These are phyloP conservation scores for Falco novaeseelandiae DNA, from an alignment of 2,797 vertebrate genomes.

Conservation along the genomic window DNA sequence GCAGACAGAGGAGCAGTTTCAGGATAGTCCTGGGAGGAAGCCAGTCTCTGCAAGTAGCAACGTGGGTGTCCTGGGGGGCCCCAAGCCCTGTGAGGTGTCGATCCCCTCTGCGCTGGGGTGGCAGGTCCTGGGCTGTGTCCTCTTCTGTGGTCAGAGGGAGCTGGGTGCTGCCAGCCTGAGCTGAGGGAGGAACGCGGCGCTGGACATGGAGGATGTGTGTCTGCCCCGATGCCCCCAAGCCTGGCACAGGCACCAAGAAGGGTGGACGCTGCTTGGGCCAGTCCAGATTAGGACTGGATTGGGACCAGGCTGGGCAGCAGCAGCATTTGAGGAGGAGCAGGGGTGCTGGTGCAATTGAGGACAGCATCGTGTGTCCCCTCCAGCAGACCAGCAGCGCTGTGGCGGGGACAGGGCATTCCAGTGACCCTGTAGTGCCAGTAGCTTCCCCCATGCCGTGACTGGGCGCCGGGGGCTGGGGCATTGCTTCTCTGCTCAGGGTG, in stretches of 20 bases:
- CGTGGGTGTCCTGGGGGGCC: fast-evolving
- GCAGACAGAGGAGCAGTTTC: background rate
- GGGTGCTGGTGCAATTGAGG: background rate
- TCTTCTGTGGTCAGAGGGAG: fast-evolving
- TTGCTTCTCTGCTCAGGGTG: fast-evolving
- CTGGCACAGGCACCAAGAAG: background rate
- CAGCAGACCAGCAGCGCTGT: background rate
- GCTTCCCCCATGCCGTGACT: fast-evolving
- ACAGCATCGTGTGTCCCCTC: background rate
- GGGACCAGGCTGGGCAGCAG: background rate
- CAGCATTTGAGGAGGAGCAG: background rate
- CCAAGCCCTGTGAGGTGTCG: background rate
- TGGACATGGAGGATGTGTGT: fast-evolving
- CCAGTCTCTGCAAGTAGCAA: background rate
- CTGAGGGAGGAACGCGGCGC: background rate
- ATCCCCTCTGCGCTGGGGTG: fast-evolving
- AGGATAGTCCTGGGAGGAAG: background rate
- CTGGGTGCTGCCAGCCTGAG: background rate
- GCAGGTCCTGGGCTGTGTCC: background rate
- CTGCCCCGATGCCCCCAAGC: background rate
- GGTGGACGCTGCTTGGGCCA: background rate
- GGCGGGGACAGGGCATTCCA: background rate
- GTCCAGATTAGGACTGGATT: background rate
- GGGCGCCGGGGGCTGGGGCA: background rate
- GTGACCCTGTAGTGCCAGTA: fast-evolving